Conservation (phyloP, 2,888 invertebrate species). For the Leptinotarsa peninsularis region DNA sequence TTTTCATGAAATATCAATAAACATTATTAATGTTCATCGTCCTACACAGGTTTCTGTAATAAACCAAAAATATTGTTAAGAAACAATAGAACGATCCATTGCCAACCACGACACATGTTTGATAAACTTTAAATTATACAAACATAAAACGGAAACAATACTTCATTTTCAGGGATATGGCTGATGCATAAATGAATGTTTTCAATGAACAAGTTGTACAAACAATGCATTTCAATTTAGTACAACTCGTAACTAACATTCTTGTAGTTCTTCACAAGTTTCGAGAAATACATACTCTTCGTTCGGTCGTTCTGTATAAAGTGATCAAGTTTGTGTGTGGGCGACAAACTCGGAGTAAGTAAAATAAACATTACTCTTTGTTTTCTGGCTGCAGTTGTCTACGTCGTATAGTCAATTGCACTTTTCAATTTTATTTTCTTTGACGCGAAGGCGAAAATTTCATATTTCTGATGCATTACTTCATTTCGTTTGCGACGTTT, state of each 20-base stretch:
- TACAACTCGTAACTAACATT: neutral
- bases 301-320: neutral
- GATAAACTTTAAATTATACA: conserved; percentile 18
- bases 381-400: conserved; percentile 1
- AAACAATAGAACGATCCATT: neutral
- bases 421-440: conserved; percentile 3
- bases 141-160: conserved; percentile 33
- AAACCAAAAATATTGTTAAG: neutral
- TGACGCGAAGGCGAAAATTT: conserved; percentile 1
- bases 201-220: conserved; percentile 13
- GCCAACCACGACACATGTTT: neutral
- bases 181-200: neutral
- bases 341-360: conserved; percentile 7
- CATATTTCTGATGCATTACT: conserved; percentile 28
- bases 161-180: conserved; percentile 31
- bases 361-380: conserved; percentile 6
- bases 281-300: neutral
- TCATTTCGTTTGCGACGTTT: conserved; percentile 35
- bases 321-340: conserved; percentile 7
- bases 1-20: neutral
- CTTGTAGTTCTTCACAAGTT: conserved; percentile 5
- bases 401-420: conserved; percentile 15
- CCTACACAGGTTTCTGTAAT: neutral
- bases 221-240: conserved; percentile 26
- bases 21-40: neutral